These are phyloP conservation scores for Solenodon paradoxus DNA, from an alignment of 2,113 vertebrate species.

Conservation along the genomic window DNA sequence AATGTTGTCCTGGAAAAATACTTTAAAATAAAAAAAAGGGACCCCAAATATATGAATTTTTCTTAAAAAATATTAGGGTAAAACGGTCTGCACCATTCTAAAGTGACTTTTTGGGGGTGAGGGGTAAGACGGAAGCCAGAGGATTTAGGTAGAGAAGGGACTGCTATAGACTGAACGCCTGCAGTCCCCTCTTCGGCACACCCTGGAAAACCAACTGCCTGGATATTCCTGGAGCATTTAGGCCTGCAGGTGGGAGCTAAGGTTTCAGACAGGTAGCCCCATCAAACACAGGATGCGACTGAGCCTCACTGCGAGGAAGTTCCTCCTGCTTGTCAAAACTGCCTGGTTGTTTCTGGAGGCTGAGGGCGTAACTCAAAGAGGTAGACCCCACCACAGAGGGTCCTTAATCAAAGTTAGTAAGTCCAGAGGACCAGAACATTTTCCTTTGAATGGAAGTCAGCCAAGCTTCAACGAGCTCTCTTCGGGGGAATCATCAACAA, in stretches of 20 bases:
- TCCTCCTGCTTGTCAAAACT: constrained; percentile 11
- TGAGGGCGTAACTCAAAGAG: neutral
- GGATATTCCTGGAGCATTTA: neutral
- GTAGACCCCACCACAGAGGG: neutral
- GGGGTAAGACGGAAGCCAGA: neutral
- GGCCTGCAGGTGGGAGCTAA: neutral
- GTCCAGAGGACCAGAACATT: neutral
- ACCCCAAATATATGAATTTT: neutral
- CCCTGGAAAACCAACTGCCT: neutral
- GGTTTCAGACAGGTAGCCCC: neutral
- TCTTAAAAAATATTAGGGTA: too few species aligned
- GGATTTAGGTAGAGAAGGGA: neutral
- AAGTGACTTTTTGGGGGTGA: neutral
- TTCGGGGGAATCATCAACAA: neutral
- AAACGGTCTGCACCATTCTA: too few species aligned
- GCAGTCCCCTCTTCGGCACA: neutral
- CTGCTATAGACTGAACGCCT: neutral
- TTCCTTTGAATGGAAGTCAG: neutral
- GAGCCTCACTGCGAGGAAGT: neutral
- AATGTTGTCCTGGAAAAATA: neutral
- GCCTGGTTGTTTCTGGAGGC: neutral
- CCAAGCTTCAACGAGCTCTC: constrained; percentile 27
- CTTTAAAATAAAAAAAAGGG: neutral
- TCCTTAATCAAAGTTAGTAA: neutral
- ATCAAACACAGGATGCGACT: neutral